A percentile compares a stretch with the other conserved stretches of the same genome.
Evolutionary conservation across 2,797 vertebrate species (phyloP).

Genomic region (Scleropages formosus): DNA sequence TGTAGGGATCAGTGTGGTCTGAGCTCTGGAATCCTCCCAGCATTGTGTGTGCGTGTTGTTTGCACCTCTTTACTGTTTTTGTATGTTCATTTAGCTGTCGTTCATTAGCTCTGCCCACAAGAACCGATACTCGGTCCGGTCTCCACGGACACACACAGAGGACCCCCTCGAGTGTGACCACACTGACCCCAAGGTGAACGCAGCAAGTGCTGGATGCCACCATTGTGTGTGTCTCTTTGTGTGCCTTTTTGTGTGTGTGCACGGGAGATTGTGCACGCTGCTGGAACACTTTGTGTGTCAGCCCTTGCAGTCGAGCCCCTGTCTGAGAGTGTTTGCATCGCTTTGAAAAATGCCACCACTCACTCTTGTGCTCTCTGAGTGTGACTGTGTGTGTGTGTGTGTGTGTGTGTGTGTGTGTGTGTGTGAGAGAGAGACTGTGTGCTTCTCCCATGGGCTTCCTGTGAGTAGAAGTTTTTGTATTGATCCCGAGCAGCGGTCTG

Average conservation of each 20-base stretch:
- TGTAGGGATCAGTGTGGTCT: too few species aligned
- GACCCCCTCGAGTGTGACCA: too few species aligned
- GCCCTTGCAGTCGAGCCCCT: not conserved
- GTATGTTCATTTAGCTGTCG: too few species aligned
- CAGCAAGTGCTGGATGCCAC: conserved; percentile 23
- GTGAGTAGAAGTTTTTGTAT: conserved; percentile 22
- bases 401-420: not conserved
- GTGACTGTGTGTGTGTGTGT: not conserved
- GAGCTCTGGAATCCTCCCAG: too few species aligned
- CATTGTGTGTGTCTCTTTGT: conserved; percentile 13
- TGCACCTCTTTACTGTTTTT: too few species aligned
- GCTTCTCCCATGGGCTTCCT: conserved; percentile 6
- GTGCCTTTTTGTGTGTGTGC: not conserved
- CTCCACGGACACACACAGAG: too few species aligned
- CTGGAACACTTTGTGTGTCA: not conserved
- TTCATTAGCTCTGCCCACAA: too few species aligned
- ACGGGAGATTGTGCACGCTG: conserved; percentile 11
- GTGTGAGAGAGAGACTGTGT: not conserved
- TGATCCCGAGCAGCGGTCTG: conserved; percentile 25
- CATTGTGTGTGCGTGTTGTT: too few species aligned
- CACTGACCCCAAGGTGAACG: not conserved
- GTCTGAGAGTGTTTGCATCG: not conserved
- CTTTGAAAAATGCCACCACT: conserved; percentile 15
- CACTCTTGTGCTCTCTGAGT: conserved; percentile 1
- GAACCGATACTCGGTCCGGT: too few species aligned